Evolutionary conservation across 1,140 invertebrate species (phyloP), one percentile per base, ranked within the genome.

Genomic region (Heliothis subflexa): DNA sequence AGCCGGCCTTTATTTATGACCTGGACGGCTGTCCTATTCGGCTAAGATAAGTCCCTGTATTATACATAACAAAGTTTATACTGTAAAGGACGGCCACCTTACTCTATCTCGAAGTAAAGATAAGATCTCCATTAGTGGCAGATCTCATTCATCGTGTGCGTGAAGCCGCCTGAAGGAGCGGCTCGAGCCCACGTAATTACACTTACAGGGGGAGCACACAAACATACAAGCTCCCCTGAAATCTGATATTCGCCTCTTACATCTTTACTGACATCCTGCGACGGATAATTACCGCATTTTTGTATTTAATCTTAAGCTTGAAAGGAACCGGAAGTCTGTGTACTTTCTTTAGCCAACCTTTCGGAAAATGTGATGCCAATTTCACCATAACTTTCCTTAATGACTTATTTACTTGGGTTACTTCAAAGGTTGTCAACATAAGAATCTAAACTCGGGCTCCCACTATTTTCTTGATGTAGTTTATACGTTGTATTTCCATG

Each of bases 91-190:
- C 81, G 85, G 84, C 88, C 84, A 93, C 90, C 89, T 92, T 90
- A 88, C 88, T 92, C 84, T 80, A 87, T 91, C 88, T 92, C 79
- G 82, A 83, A 85, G 75, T 77, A 80, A 78, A 89, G 92, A 94
- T 94, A 94, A 92, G 84, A 93, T 93, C 93, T 89, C 88, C 88
- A 94, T 94, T 94, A 93, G 91, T 87, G 84, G 85, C 85, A 88
- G 84, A 85, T 84, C 87, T 86, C 88, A 93, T 94, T 93, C 91
- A 90, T 91, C 88, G 88, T 89, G 86, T 91, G 90, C 85, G 86
- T 91, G 84, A 83, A 85, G 82, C 78, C 79, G 81, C 80, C 81
- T 83, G 83, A 82, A 85, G 83, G 83, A 88, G 80, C 81, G 75
- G 73, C 78, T 78, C 82, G 59, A 83, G 71, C 80, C 83, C 79